A percentile compares a stretch with the other conserved stretches of the same genome.
Evolutionary conservation across 2,888 invertebrate species (phyloP).

Genomic region (Agrotis puta): DNA sequence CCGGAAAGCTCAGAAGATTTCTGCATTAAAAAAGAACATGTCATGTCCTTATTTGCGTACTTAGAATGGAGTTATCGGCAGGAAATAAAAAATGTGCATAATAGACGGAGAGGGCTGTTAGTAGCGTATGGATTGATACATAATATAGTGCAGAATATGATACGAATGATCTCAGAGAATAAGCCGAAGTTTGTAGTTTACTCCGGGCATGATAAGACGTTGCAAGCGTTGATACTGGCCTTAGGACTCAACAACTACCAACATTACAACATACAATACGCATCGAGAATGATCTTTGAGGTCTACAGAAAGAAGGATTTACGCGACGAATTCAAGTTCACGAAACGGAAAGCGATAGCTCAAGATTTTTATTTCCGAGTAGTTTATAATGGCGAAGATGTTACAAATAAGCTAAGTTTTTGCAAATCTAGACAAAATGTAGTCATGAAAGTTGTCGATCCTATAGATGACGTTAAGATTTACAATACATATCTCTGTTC

Average conservation of each 20-base stretch:
- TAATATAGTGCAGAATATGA: constrained; percentile 95
- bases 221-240: constrained; percentile 95
- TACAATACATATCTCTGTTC: constrained; percentile 93
- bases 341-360: constrained; percentile 89
- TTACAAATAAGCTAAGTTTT: constrained; percentile 95
- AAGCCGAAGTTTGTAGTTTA: constrained; percentile 95
- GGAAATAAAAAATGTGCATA: constrained; percentile 91
- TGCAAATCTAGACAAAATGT: constrained; percentile 92
- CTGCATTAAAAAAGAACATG: constrained; percentile 93
- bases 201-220: constrained; percentile 97
- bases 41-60: constrained; percentile 95
- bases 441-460: constrained; percentile 85
- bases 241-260: constrained; percentile 93
- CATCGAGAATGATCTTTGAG: constrained; percentile 96
- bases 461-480: constrained; percentile 78
- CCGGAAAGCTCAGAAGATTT: constrained; percentile 82
- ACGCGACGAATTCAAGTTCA: constrained; percentile 89
- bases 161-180: constrained; percentile 94
- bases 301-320: constrained; percentile 93
- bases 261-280: constrained; percentile 95
- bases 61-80: constrained; percentile 95
- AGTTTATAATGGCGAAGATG: constrained; percentile 96
- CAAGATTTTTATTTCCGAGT: constrained; percentile 95
- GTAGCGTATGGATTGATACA: constrained; percentile 96
- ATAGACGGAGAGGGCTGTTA: constrained; percentile 93